A percentile compares a stretch with the other conserved stretches of the same genome.
Evolutionary conservation across 1,140 invertebrate species (phyloP).

Genomic region (Zaprionus ornatus): DNA sequence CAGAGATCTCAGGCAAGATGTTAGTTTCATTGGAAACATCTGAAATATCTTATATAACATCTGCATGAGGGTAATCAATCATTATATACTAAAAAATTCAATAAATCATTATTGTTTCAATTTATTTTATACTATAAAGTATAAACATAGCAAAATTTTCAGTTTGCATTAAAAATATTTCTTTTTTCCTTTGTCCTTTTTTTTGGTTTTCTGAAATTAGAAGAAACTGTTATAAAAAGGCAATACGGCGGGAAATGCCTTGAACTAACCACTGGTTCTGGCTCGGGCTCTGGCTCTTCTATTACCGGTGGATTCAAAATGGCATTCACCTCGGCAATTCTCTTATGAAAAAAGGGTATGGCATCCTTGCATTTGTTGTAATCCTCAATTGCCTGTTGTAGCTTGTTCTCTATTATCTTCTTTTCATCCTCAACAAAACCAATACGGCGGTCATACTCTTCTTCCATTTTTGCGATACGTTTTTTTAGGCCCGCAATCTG

Average conservation of each 20-base stretch:
- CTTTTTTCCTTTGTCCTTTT: not conserved
- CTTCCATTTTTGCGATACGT: not conserved
- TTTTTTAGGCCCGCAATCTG: not conserved
- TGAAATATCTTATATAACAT: no score
- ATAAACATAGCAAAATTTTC: not conserved
- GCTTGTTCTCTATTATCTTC: not conserved
- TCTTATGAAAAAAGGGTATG: not conserved
- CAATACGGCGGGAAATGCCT: not conserved
- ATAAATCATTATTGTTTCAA: not conserved
- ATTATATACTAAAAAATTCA: not conserved
- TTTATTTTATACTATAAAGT: no score
- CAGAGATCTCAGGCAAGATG: no score
- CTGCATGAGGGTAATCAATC: no score
- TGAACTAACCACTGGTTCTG: not conserved
- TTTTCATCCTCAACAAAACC: not conserved
- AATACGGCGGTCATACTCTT: not conserved
- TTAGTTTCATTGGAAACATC: no score
- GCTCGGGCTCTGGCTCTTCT: not conserved
- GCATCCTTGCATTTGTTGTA: not conserved
- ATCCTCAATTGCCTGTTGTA: not conserved
- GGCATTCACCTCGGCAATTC: not conserved
- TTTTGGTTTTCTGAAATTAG: not conserved
- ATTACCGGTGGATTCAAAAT: not conserved
- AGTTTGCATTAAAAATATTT: not conserved
- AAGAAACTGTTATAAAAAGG: not conserved